Evolutionary conservation across 2,797 vertebrate genomes (phyloP).

Genomic region (Halcyon badia): DNA sequence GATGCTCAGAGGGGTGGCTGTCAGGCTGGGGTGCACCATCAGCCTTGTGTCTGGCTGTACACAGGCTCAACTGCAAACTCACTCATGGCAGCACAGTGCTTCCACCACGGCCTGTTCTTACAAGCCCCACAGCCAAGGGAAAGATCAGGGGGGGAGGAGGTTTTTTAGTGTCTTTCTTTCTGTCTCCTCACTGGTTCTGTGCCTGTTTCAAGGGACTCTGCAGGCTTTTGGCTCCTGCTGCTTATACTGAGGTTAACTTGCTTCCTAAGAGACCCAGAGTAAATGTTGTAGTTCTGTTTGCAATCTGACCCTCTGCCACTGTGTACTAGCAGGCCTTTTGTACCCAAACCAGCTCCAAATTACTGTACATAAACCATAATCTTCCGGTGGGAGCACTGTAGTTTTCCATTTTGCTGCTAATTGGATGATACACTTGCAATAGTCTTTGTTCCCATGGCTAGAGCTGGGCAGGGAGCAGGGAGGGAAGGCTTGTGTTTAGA

Average conservation of each 20-base stretch:
- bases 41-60: not conserved
- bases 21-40: not conserved
- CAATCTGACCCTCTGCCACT: conserved; percentile 12
- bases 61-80: not conserved
- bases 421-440: conserved; percentile 47
- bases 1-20: fast-evolving
- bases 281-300: not conserved
- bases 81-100: not conserved
- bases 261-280: not conserved
- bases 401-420: conserved; percentile 67
- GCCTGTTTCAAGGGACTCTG: not conserved
- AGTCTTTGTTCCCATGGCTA: conserved; percentile 22
- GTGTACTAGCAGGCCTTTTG: not conserved
- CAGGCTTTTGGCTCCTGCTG: not conserved
- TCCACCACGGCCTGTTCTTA: not conserved
- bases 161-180: not conserved
- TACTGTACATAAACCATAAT: conserved; percentile 51
- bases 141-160: not conserved
- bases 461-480: not conserved
- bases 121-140: not conserved
- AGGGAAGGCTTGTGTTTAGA: conserved; percentile 27
- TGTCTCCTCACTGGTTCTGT: not conserved
- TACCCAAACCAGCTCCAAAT: conserved; percentile 59
- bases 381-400: conserved; percentile 1
- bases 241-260: not conserved